Evolutionary conservation across 2,113 vertebrate genomes (phyloP).

Genomic region (Glareola pratincola): DNA sequence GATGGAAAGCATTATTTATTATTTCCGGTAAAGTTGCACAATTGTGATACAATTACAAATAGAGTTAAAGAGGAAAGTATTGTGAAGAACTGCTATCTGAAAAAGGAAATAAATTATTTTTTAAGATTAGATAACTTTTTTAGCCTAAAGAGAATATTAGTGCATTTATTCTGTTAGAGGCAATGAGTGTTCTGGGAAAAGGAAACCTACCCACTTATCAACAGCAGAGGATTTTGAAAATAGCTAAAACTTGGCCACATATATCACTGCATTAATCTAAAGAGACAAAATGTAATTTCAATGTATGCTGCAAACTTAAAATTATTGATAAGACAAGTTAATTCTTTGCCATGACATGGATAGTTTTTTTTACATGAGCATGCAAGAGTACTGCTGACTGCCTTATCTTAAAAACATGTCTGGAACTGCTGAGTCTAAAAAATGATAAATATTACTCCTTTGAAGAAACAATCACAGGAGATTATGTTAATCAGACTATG

Average conservation of each 20-base stretch:
- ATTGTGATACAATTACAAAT: not conserved
- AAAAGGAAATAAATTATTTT: not conserved
- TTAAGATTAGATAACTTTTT: not conserved
- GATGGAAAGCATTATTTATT: not conserved
- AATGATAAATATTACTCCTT: constrained; percentile 54
- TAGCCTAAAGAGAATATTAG: not conserved
- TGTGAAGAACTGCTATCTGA: not conserved
- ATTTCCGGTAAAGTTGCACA: not conserved
- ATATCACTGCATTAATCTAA: not conserved
- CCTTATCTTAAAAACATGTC: not conserved
- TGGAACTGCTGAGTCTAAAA: constrained; percentile 51
- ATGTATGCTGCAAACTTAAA: not conserved
- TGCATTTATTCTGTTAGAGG: not conserved
- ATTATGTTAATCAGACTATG: constrained; percentile 63
- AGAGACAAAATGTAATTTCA: not conserved
- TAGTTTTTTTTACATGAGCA: not conserved
- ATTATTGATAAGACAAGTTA: not conserved
- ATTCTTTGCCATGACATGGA: not conserved
- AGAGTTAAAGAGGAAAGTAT: constrained; percentile 6
- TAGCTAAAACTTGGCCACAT: not conserved
- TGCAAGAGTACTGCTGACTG: not conserved
- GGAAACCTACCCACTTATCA: not conserved
- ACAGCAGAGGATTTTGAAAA: not conserved
- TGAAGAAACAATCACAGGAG: constrained; percentile 59
- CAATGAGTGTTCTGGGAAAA: not conserved